Base-by-base conservation (phyloP, 64 coral and sea anemone species). In the Trachythela sp. region DNA sequence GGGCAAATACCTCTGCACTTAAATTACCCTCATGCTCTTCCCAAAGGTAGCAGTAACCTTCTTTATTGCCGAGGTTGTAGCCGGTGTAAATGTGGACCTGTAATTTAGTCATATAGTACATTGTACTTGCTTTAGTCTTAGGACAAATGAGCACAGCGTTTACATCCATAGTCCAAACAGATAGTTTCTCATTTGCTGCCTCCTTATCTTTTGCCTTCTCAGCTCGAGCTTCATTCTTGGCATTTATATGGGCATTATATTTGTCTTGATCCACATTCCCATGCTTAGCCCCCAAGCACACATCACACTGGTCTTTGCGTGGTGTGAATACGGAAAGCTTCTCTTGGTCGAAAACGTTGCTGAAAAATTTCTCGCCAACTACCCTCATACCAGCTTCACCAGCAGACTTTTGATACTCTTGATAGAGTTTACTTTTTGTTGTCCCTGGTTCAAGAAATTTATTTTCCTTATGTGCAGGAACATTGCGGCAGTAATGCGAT, bases 71-170 rank as follows among this genome's bases (percentile, higher is more conserved):
- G 15, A 49, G 45, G 45, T 87, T 56, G 54, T 56, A 87, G 49
- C 20, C 8, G n/a, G 85, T 87, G 36, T 87, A 87, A 31, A 32
- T 87, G 32, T 87, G 54, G 4, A 87, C 48, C 17, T 56, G 54
- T 31, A 87, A 36, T 87, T 87, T 87, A 26, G 85, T 87, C 32
- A 56, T 87, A 58, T 87, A 87, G 33, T 87, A 87, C 48, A 87
- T 39, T 33, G 85, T 45, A 49, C 45, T 54, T 35, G 85, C 85
- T 32, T 87, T 87, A 15, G 54, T 49, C 26, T 49, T 54, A 13
- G 85, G 85, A 14, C 45, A 49, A 58, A 88, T 5, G 34, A 88
- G 86, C 8, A 88, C 86, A 24, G 86, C 86, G n/a, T 88, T 52
- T 1, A 88, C 36, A 41, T 88, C 86, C 54, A 88, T 13, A 6